Evolutionary conservation across 1,140 invertebrate genomes (phyloP), one percentile per base, ranked within the genome.

Genomic region (Pteromalus puparum): DNA sequence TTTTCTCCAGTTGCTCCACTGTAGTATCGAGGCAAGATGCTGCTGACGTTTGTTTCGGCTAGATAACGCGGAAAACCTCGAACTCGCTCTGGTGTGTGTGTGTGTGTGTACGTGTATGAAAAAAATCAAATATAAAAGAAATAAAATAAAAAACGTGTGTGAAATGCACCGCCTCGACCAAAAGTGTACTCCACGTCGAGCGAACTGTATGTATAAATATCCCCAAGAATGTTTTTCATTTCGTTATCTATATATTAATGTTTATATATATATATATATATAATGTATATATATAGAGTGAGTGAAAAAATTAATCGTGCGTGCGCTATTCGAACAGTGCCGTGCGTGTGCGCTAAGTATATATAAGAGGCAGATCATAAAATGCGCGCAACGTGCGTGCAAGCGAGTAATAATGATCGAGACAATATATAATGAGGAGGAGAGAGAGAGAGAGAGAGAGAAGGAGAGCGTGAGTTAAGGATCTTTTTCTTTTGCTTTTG

Each of bases 371-470:
- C n/a, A 67, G 34, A 61, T 61, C 53, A 61, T 42, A 21, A 61
- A 61, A 21, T 74, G 68, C 48, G 72, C 70, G 48, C 48, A 7
- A 6, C 81, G 48, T 53, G 46, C 81, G 72, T 82, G 81, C 72
- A 75, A 75, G 72, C 81, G 53, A 84, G 61, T 77, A 28, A 13
- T 78, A 28, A 13, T 78, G 30, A 61, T 77, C 68, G 79, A 82
- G 53, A 77, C 26, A 86, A 0, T 73, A 79, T 24, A 85, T 24
- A 72, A 21, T 70, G 28, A 79, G 83, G 53, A 48, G 72, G 68
- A 70, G 74, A 78, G 38, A 77, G 75, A 72, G 53, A 83, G 74
- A 83, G 61, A 83, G 78, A 85, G 13, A 85, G 42, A 65, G 34
- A 26, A n/a, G 26, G 26, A 83, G 28, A 65, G 46, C 53, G 28